Conservation (phyloP, 2,797 vertebrate genomes). For the Brachyrhaphis roseni region DNA sequence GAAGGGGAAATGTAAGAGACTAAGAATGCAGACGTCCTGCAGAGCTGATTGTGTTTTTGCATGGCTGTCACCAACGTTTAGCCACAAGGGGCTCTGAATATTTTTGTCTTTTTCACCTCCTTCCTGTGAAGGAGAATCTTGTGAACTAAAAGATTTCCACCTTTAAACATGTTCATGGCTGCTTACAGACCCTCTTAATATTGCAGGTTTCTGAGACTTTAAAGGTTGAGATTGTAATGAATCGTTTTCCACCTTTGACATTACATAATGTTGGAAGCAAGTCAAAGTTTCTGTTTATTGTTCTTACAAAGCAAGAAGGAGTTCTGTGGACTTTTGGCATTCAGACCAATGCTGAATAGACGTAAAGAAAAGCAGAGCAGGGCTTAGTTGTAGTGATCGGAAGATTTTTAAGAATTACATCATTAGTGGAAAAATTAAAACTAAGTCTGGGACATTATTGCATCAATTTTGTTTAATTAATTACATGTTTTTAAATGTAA, state of each 20-base stretch:
- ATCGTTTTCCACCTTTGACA: not conserved
- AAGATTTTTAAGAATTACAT: not conserved
- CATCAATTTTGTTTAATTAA: not conserved
- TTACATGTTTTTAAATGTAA: too few species aligned
- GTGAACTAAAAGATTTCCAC: not conserved
- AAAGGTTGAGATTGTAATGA: not conserved
- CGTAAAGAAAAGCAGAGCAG: not conserved
- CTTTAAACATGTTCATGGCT: not conserved
- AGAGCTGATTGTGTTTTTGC: not conserved
- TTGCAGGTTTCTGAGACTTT: not conserved
- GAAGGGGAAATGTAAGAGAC: conserved; percentile 5
- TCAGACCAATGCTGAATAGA: not conserved
- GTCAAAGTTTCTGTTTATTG: not conserved
- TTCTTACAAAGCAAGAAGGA: not conserved
- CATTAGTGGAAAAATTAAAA: not conserved
- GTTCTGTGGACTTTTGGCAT: not conserved
- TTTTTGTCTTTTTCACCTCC: not conserved
- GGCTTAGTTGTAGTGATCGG: not conserved
- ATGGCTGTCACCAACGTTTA: not conserved
- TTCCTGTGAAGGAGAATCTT: not conserved
- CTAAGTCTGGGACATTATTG: not conserved
- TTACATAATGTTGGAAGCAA: not conserved
- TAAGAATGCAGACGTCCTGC: not conserved
- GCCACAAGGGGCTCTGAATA: not conserved
- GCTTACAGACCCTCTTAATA: not conserved